Evolutionary conservation across 2,113 vertebrate species (phyloP), one percentile per base, ranked within the genome.

Genomic region (Dunckerocampus dactyliophorus): DNA sequence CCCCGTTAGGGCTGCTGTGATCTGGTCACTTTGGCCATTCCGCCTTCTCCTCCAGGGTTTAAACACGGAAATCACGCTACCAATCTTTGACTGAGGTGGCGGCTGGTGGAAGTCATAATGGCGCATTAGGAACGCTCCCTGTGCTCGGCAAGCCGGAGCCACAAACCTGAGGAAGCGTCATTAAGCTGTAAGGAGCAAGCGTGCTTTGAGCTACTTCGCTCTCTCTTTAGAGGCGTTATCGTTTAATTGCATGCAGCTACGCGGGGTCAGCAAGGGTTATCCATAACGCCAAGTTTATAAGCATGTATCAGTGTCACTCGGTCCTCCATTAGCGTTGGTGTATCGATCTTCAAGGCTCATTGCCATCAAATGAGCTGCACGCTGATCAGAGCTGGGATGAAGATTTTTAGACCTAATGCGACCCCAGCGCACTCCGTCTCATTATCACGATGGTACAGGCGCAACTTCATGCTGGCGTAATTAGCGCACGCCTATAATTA

Each of bases 401-500:
- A 80, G 69, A 76, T 74, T 77, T 80, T 43, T 62, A 80, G 54
- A 65, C 74, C 59, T 55, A 24, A n/a, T 22, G 46, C 43, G 71
- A 81, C 74, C 64, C 60, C 12, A 46, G 58, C 68, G 65, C 51
- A 57, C 62, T 79, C 48, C 37, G 56, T 71, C 84, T 87, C 82
- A 87, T 89, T 87, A 88, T 73, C 62, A 43, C 39, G 13, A 43
- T 34, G 42, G 46, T 59, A 62, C 72, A 52, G 75, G 75, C 73
- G 66, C 62, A 72, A 82, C 80, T 82, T 71, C 52, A 76, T 77
- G 73, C 74, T 43, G 52, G 70, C 47, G 62, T 78, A 82, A 86
- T 88, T 85, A 86, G 73, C 77, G 63, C 59, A 59, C 56, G 62
- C 21, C 69, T 85, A 64, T 82, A 83, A 83, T 86, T 75, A 87